A percentile compares a stretch with the other conserved stretches of the same genome.
phyloP scores from a whole-genome alignment of 2,113 vertebrate species.

The Limanda limanda region DNA sequence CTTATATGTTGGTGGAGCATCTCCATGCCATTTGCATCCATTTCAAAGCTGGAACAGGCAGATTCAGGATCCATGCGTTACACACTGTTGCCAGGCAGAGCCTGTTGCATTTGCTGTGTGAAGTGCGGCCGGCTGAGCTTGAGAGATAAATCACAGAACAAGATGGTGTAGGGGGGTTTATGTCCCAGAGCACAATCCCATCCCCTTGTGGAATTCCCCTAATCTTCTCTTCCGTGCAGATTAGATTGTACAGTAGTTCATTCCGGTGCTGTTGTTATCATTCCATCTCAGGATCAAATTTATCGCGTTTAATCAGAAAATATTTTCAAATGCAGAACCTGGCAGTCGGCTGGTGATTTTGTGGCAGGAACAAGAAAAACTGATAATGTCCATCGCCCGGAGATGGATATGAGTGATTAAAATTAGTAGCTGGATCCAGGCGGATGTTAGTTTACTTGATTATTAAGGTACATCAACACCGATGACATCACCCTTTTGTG shows the following conservation, averaged over 20 bases:
- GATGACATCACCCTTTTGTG: slow-evolving; percentile 64
- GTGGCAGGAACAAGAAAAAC: slow-evolving; percentile 7
- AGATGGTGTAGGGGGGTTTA: slow-evolving; percentile 70
- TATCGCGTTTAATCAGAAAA: slow-evolving; percentile 72
- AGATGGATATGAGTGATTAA: slow-evolving; percentile 1
- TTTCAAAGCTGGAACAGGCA: background rate
- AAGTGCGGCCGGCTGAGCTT: slow-evolving; percentile 54
- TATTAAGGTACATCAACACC: slow-evolving; percentile 42
- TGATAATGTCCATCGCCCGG: background rate
- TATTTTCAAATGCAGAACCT: slow-evolving; percentile 57
- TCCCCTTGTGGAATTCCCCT: slow-evolving; percentile 79
- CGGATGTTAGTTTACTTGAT: slow-evolving; percentile 19
- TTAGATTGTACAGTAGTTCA: slow-evolving; percentile 72
- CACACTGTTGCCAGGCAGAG: background rate
- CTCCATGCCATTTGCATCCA: background rate
- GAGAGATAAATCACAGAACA: slow-evolving; percentile 71
- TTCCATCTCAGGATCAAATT: slow-evolving; percentile 59
- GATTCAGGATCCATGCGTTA: slow-evolving; percentile 4
- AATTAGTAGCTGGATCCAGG: slow-evolving; percentile 10
- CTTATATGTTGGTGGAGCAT: background rate
- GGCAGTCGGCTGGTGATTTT: slow-evolving; percentile 63
- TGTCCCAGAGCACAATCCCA: slow-evolving; percentile 69
- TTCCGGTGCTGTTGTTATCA: slow-evolving; percentile 67
- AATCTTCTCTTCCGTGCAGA: slow-evolving; percentile 77
- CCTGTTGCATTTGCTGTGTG: slow-evolving; percentile 51